Conservation (phyloP, 2,797 vertebrate genomes). For the Novumbra hubbsi region DNA sequence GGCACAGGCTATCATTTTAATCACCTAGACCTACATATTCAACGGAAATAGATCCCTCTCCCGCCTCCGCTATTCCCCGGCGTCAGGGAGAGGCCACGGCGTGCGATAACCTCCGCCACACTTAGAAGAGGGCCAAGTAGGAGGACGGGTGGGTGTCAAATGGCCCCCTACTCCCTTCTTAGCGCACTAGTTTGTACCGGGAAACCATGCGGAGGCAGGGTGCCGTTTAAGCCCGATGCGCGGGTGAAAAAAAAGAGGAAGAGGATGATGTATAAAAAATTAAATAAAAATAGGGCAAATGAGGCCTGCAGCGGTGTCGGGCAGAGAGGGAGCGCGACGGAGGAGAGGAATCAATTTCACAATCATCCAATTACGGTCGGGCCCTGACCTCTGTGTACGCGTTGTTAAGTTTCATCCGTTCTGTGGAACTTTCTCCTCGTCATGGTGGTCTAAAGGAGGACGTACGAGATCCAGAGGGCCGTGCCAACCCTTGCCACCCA, state of each 20-base stretch:
- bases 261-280: conserved; percentile 58
- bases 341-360: conserved; percentile 60
- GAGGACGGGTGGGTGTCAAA: conserved; percentile 11
- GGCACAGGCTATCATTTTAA: conserved; percentile 64
- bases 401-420: conserved; percentile 61
- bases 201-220: background rate
- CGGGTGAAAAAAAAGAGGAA: conserved; percentile 56
- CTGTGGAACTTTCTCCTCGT: conserved; percentile 51
- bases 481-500: too few species aligned
- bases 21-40: conserved; percentile 79
- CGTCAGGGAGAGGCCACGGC: conserved; percentile 58
- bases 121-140: conserved; percentile 68
- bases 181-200: background rate
- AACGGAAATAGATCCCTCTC: conserved; percentile 73
- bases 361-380: conserved; percentile 73
- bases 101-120: conserved; percentile 73
- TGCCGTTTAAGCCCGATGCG: conserved; percentile 37
- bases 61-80: conserved; percentile 66
- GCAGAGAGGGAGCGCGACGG: conserved; percentile 46
- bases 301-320: conserved; percentile 73
- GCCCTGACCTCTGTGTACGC: conserved; percentile 65
- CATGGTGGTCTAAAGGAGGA: conserved; percentile 32
- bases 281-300: conserved; percentile 73
- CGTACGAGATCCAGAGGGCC: background rate
- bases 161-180: background rate